Percentiles rank a stretch among this genome's conserved stretches.
Evolutionary conservation across 1,140 invertebrate genomes (phyloP).

Genomic region (Calosoma granatense): DNA sequence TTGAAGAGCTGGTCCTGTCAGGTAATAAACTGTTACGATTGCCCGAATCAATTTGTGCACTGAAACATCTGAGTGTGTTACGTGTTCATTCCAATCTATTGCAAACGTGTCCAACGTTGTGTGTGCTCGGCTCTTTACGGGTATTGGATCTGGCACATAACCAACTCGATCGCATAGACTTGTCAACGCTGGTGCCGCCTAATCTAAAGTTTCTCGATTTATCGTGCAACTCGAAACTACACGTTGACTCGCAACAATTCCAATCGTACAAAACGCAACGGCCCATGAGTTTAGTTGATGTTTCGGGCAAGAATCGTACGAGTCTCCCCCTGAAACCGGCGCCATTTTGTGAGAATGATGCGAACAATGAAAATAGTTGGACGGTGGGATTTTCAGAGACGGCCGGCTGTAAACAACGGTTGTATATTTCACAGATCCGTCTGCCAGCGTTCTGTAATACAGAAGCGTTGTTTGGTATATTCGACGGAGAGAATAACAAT

Average conservation of each 20-base stretch:
- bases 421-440: slow-evolving; percentile 65
- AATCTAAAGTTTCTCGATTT: slow-evolving; percentile 76
- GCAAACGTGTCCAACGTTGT: slow-evolving; percentile 61
- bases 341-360: slow-evolving; percentile 45
- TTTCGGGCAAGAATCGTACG: slow-evolving; percentile 62
- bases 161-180: slow-evolving; percentile 65
- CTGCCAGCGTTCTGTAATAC: slow-evolving; percentile 64
- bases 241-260: slow-evolving; percentile 71
- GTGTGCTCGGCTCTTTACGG: slow-evolving; percentile 59
- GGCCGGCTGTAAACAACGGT: slow-evolving; percentile 57
- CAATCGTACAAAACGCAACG: slow-evolving; percentile 65
- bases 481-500: slow-evolving; percentile 63
- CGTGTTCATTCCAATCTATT: slow-evolving; percentile 74
- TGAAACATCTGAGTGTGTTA: slow-evolving; percentile 61
- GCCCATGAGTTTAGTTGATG: slow-evolving; percentile 70
- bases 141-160: slow-evolving; percentile 78
- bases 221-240: slow-evolving; percentile 68
- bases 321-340: slow-evolving; percentile 51
- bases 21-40: slow-evolving; percentile 69
- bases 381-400: slow-evolving; percentile 74
- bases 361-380: slow-evolving; percentile 54
- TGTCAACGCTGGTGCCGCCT: slow-evolving; percentile 62
- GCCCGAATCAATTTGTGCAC: slow-evolving; percentile 61
- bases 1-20: slow-evolving; percentile 72
- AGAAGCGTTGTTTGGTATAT: slow-evolving; percentile 71